These are phyloP conservation scores for Zosterops pallidus DNA, from an alignment of 2,113 vertebrate genomes.

Conservation along the genomic window DNA sequence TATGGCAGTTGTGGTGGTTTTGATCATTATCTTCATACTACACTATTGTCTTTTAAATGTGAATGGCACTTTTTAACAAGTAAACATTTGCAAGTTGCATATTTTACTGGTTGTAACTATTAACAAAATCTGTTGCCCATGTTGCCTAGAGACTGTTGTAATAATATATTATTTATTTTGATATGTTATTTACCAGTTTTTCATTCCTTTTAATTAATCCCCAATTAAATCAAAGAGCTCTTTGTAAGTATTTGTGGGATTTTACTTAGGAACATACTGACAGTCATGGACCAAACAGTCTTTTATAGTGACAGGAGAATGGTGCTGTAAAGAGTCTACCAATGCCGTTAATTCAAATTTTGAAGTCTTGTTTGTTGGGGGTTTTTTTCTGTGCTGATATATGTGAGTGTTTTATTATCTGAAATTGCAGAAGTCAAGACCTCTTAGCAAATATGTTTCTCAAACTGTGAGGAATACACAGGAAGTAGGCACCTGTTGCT, in stretches of 20 bases:
- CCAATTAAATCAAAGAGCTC: background rate
- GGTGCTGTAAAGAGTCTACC: background rate
- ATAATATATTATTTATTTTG: background rate
- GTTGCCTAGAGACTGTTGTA: background rate
- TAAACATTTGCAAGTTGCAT: background rate
- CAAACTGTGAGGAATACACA: background rate
- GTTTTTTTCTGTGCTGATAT: background rate
- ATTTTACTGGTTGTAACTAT: background rate
- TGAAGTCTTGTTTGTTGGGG: background rate
- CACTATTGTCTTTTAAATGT: background rate
- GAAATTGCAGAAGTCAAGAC: background rate
- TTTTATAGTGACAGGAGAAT: background rate
- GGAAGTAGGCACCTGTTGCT: fast-evolving
- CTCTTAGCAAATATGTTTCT: background rate
- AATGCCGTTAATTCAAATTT: background rate
- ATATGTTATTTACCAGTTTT: background rate
- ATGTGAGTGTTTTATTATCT: background rate
- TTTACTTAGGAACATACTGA: background rate
- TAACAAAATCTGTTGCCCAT: background rate
- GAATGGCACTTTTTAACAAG: background rate
- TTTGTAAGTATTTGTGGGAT: background rate
- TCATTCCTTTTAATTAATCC: background rate
- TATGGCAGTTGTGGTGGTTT: background rate
- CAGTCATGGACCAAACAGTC: background rate
- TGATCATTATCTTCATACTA: background rate